Evolutionary conservation across 1,140 invertebrate genomes (phyloP).

Genomic region (Bactericera cockerelli): DNA sequence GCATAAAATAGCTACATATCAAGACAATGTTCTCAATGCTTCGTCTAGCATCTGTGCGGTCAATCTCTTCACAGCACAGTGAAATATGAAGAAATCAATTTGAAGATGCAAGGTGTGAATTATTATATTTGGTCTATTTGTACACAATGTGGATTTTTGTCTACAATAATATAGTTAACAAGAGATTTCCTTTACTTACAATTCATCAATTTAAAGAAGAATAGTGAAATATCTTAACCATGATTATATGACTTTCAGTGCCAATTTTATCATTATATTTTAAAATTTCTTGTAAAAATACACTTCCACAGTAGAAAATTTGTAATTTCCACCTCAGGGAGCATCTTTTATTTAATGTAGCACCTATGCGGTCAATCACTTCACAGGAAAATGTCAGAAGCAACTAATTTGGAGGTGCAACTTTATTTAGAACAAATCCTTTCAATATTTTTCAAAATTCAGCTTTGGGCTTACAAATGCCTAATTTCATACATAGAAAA

Average conservation of each 20-base stretch:
- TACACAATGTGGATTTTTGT: not conserved
- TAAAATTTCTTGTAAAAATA: too few relatives aligned
- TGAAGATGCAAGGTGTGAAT: not conserved
- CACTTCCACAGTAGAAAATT: too few relatives aligned
- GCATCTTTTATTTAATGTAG: not conserved
- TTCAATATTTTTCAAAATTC: not conserved
- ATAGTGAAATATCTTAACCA: not conserved
- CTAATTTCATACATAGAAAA: not conserved
- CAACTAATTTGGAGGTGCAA: conserved; percentile 1
- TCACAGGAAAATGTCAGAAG: not conserved
- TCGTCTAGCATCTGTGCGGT: not conserved
- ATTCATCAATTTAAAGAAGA: not conserved
- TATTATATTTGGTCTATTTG: not conserved
- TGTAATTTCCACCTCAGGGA: too few relatives aligned
- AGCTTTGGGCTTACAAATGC: not conserved
- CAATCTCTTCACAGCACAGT: not conserved
- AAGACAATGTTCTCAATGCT: not conserved
- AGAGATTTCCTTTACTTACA: too few relatives aligned
- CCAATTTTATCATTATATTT: too few relatives aligned
- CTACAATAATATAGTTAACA: not conserved
- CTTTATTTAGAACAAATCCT: not conserved
- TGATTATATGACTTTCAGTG: too few relatives aligned
- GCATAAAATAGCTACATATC: not conserved
- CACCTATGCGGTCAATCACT: conserved; percentile 4
- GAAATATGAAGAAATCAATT: conserved; percentile 1